Base-by-base conservation (phyloP, 2,797 vertebrate genomes). In the Selene dorsalis region DNA sequence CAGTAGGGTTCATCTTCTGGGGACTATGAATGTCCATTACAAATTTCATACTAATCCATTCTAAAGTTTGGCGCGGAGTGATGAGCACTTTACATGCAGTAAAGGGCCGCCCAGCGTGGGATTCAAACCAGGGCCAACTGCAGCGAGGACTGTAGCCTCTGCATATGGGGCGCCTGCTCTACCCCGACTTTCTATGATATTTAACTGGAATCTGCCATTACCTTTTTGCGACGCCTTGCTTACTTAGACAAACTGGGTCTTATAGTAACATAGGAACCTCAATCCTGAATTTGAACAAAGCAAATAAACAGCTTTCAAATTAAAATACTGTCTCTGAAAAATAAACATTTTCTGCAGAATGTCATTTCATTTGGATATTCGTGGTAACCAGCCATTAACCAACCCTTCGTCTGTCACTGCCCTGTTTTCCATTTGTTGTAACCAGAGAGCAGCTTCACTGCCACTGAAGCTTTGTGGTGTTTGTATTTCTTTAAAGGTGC, bases 391-490 rank as follows among this genome's bases (percentile, higher is more conserved):
- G 13, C 26, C n/a, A 69, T 62, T 45, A 56, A 65, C 17, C 48
- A 79, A 9, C 26, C n/a, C 38, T 79, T 77, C 68, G 67, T 74
- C 63, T 45, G 13, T 16, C 67, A 63, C 64, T 71, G 63, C 52
- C 26, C 47, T 38, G 38, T 52, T 32, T 71, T 52, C n/a, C 77
- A 52, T 80, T 82, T 59, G 72, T 84, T 67, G 63, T 61, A 62
- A 82, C 77, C 59, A 69, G 38, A 78, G 59, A 82, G 32, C 1
- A 1, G 26, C 63, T 57, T 76, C 67, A 73, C 24, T 53, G 70
- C 82, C 75, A 63, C 69, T 48, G 72, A 55, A 65, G 71, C 60
- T 80, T 69, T 79, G 85, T 76, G 79, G 55, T 45, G 88, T 80
- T 81, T 73, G 73, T 72, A 41, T 75, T 18, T 45, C 17, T 45